Base-by-base conservation (phyloP, 1,140 invertebrate species). In the Eueides isabella region DNA sequence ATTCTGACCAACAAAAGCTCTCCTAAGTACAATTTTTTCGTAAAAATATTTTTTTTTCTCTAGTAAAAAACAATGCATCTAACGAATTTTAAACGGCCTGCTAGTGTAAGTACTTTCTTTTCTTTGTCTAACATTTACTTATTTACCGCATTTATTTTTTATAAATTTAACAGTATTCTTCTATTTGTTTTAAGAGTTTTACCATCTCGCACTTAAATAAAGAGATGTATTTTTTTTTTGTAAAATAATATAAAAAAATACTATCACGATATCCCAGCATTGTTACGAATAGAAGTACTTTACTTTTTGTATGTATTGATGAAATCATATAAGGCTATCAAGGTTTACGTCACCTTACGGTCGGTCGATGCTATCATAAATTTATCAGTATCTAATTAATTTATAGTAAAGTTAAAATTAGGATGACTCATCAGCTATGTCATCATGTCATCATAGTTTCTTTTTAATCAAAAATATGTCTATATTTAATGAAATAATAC, bases 301-400 rank as follows among this genome's bases (percentile, higher is more conserved):
- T 23, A 65, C 35, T 65, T 65, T 26, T 30, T 65, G 23, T 30
- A 65, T 65, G 35, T 65, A 65, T 65, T 35, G 63, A 65, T 35
- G 63, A 23, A 65, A 12, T 65, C 63, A 65, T 23, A 35, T 65
- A 35, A 65, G 30, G 63, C 63, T 65, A 35, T 65, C 63, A 55
- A 55, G 48, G 23, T 23, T 55, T 55, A 55, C 48, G 48, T 55
- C 48, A 55, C 48, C 48, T 55, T 0, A 55, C 12, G 23, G 38
- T 70, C n/a, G 48, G 55, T 28, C 55, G 68, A 70, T 70, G 67
- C 61, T 70, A 62, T 62, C 55, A 70, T 70, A 70, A 12, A 67
- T 44, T 44, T 44, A 67, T 67, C 16, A 48, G 48, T 26, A 55
- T 55, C 23, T 55, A 55, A 55, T 55, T 55, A 23, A 55, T 55